These are phyloP conservation scores for Heterodera filipjevi DNA, from an alignment of 2,888 invertebrate species.

Conservation along the genomic window DNA sequence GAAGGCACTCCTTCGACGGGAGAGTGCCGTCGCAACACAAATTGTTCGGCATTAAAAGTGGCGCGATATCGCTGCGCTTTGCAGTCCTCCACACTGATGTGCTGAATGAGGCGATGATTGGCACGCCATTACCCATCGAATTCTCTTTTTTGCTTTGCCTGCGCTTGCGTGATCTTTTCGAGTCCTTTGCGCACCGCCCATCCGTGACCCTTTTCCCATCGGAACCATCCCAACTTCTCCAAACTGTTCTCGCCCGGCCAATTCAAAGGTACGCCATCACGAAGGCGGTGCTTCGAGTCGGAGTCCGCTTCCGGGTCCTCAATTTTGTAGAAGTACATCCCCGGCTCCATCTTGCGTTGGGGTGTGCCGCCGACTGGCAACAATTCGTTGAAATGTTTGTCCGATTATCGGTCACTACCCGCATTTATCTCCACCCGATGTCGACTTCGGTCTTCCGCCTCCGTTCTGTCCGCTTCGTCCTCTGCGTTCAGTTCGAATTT, in stretches of 20 bases:
- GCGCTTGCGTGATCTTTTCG: conserved; percentile 50
- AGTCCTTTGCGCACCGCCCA: conserved; percentile 48
- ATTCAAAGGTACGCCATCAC: conserved; percentile 48
- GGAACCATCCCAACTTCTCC: conserved; percentile 54
- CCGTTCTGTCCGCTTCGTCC: not conserved
- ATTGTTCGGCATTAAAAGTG: conserved; percentile 54
- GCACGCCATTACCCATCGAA: too few species aligned
- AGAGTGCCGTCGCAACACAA: conserved; percentile 41
- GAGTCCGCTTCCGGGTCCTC: conserved; percentile 11
- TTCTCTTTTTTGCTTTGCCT: conserved; percentile 17
- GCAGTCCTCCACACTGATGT: conserved; percentile 52
- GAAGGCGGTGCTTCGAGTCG: conserved; percentile 33
- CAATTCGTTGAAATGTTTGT: not conserved
- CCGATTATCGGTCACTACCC: conserved; percentile 24
- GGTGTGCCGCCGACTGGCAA: conserved; percentile 46
- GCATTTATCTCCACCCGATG: conserved; percentile 39
- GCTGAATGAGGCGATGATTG: conserved; percentile 46
- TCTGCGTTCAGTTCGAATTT: conserved; percentile 46
- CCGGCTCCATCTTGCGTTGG: conserved; percentile 51
- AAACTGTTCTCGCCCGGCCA: conserved; percentile 46
- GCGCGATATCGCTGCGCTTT: conserved; percentile 50
- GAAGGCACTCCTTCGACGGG: not conserved
- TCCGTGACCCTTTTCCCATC: conserved; percentile 36
- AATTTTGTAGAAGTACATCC: conserved; percentile 50
- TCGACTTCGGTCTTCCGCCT: not conserved